phyloP scores from a whole-genome alignment of 2,888 invertebrate genomes.

The Stegana nigrithorax region DNA sequence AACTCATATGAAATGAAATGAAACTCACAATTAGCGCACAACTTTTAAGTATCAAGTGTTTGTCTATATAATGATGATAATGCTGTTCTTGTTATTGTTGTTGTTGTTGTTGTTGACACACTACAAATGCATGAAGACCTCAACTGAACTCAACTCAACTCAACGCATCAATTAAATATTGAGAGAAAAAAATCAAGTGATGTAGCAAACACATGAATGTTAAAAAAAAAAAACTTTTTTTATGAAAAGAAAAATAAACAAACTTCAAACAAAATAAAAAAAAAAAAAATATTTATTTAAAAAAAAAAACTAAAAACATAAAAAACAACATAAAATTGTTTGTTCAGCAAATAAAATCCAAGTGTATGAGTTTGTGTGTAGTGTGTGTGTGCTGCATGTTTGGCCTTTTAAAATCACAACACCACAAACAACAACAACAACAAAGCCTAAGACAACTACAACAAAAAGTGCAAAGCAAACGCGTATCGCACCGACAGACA shows the following conservation, averaged over 20 bases:
- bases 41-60: neutral
- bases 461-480: too few species aligned
- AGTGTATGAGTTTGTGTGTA: conserved; percentile 15
- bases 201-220: too few species aligned
- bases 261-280: conserved; percentile 38
- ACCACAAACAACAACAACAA: too few species aligned
- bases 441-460: too few species aligned
- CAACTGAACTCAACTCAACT: too few species aligned
- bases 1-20: neutral
- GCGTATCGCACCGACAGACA: too few species aligned
- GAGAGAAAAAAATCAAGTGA: too few species aligned
- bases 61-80: neutral
- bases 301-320: conserved; percentile 41
- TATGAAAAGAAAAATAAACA: too few species aligned
- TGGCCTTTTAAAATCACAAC: too few species aligned
- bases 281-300: conserved; percentile 44
- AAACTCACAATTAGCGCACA: neutral
- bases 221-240: conserved; percentile 36
- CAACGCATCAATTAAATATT: conserved; percentile 45
- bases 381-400: conserved; percentile 31
- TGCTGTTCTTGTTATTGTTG: too few species aligned
- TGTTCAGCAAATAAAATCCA: conserved; percentile 53
- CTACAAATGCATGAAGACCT: neutral
- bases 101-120: neutral
- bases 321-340: conserved; percentile 55